Evolutionary conservation across 64 coral and sea anemone genomes (phyloP), one percentile per base, ranked within the genome.

Genomic region (Astreopora myriophthalma): DNA sequence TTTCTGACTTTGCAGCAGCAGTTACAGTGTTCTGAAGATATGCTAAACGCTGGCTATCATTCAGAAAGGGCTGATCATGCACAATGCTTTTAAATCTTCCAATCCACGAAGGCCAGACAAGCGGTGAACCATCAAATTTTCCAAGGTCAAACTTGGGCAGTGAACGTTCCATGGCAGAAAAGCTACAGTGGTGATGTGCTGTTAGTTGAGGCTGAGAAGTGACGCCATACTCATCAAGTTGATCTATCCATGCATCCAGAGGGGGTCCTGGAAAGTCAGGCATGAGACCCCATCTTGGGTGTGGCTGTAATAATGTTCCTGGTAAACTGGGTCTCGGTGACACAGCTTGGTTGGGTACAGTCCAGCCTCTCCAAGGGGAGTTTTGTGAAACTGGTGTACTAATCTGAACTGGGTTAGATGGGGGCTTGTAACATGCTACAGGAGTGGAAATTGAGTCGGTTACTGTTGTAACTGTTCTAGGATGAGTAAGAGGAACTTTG

Each of bases 221-320:
- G 60, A 69, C 57, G 62, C 35, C n/a, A 84, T 36, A 85, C 20
- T 91, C 89, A 33, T 91, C 67, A 33, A 91, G 25, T 71, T 91
- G 60, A 51, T 91, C 89, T 71, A 91, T 91, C 89, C 89, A 91
- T 35, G 73, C 32, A 76, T 82, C 89, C 68, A 30, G 89, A 57
- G 63, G 76, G 24, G 77, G 76, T 24, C 75, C 65, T 64, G 74
- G 27, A 48, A 91, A 91, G 36, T 31, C 69, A 71, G 39, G 89
- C 16, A 73, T 34, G 1, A 52, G 89, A 57, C 76, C 64, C 89
- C 75, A 82, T 76, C 38, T 69, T 83, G 46, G 28, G 5, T 81
- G 75, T 73, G 25, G 61, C 40, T 91, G 61, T 27, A 19, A 17
- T 29, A 11, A 48, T 89, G 51, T 31, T 66, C 40, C 40, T 68